phyloP scores from a whole-genome alignment of 1,140 invertebrate genomes.

The Neodiprion virginianus region DNA sequence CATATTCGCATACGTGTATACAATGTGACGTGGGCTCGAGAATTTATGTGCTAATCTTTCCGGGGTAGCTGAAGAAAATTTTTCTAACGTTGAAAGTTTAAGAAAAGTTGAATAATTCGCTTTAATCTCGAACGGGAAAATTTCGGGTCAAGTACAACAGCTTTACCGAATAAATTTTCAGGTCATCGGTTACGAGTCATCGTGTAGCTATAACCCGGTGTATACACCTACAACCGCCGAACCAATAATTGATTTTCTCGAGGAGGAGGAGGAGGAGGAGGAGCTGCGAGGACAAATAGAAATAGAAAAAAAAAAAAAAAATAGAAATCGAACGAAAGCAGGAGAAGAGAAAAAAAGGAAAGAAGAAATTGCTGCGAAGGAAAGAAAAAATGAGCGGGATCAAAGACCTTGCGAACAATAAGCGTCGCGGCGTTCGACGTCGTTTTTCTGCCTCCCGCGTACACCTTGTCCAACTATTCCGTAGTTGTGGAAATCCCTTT shows the following conservation, averaged over 20 bases:
- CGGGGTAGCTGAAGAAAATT: not conserved
- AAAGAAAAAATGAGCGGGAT: not conserved
- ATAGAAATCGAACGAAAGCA: not conserved
- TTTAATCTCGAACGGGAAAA: not conserved
- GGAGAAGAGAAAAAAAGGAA: not conserved
- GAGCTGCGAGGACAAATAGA: too few species aligned
- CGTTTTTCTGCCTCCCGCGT: not conserved
- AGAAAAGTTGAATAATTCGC: not conserved
- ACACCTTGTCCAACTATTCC: too few species aligned
- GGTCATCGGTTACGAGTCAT: too few species aligned
- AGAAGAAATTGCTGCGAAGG: not conserved
- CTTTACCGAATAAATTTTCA: too few species aligned
- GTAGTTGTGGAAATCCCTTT: too few species aligned
- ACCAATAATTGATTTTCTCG: conserved; percentile 1
- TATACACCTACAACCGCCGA: not conserved
- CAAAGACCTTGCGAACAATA: not conserved
- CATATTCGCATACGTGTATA: too few species aligned
- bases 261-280: too few species aligned
- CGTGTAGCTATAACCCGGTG: too few species aligned
- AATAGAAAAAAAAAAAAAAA: not conserved
- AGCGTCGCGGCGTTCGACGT: not conserved
- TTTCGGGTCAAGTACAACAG: not conserved
- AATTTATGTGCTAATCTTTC: not conserved
- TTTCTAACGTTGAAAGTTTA: not conserved
- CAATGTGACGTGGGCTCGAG: not conserved